A percentile compares a stretch with the other conserved stretches of the same genome.
Evolutionary conservation across 2,113 vertebrate genomes (phyloP).

Genomic region (Malaclemys terrapin): DNA sequence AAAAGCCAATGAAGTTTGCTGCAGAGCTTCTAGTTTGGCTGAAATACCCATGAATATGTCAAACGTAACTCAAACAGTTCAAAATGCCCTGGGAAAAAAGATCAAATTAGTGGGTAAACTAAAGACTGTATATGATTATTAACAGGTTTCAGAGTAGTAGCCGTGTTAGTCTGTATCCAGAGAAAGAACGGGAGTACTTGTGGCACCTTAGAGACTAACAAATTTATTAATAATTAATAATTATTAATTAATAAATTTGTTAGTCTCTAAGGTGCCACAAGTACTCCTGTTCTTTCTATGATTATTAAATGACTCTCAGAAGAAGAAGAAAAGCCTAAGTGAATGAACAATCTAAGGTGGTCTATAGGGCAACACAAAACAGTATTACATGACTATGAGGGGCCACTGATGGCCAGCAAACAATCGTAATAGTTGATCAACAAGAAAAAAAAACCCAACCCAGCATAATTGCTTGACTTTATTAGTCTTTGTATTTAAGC

Average conservation of each 20-base stretch:
- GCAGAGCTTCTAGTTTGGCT: not conserved
- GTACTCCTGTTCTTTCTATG: too few relatives aligned
- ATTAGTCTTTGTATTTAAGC: not conserved
- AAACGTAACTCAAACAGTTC: not conserved
- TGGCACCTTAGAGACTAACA: too few relatives aligned
- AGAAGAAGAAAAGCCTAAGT: fast-evolving
- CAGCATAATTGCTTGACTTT: not conserved
- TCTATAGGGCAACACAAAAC: fast-evolving
- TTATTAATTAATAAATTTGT: too few relatives aligned
- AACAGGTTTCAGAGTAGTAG: too few relatives aligned
- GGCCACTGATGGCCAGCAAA: fast-evolving
- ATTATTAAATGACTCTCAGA: not conserved
- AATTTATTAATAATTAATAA: too few relatives aligned
- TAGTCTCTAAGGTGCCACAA: too few relatives aligned
- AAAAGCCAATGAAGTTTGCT: not conserved
- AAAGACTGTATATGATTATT: not conserved
- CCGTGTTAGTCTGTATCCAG: too few relatives aligned
- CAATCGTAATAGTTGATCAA: not conserved
- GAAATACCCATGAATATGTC: fast-evolving
- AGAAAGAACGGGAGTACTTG: too few relatives aligned
- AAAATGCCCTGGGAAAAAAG: not conserved
- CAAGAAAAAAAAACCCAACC: not conserved
- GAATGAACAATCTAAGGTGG: not conserved
- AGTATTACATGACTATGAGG: not conserved
- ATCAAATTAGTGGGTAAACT: not conserved